Evolutionary conservation across 2,797 vertebrate genomes (phyloP).

Genomic region (Antennarius maculatus): DNA sequence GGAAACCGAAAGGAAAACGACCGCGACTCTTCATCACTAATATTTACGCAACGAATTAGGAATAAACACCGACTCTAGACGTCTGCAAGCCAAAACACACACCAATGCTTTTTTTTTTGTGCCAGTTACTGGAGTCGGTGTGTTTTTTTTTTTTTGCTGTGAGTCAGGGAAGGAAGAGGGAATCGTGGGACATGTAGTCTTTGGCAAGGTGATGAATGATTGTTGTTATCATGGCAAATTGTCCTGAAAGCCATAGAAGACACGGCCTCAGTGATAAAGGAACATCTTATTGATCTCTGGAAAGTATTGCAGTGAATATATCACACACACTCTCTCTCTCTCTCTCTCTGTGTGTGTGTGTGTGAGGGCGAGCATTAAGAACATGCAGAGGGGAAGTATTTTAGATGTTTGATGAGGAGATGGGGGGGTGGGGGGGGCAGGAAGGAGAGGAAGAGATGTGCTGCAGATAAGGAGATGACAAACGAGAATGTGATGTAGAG

Average conservation of each 20-base stretch:
- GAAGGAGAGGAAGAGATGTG: constrained; percentile 28
- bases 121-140: neutral
- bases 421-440: constrained; percentile 26
- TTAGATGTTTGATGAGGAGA: constrained; percentile 50
- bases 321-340: constrained; percentile 72
- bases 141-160: constrained; percentile 1
- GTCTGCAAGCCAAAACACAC: neutral
- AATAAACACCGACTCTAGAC: constrained; percentile 5
- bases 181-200: constrained; percentile 63
- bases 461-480: constrained; percentile 50
- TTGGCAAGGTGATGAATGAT: constrained; percentile 89
- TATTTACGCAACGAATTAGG: neutral
- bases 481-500: constrained; percentile 51
- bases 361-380: neutral
- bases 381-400: constrained; percentile 23
- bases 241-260: constrained; percentile 91
- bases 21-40: neutral
- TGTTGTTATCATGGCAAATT: constrained; percentile 94
- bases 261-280: constrained; percentile 87
- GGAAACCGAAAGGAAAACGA: constrained; percentile 35
- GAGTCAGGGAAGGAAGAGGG: constrained; percentile 26
- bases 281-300: constrained; percentile 91
- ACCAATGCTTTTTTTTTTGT: constrained; percentile 1
- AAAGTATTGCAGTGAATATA: constrained; percentile 96
- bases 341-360: neutral